These are phyloP conservation scores for Andrena praecox DNA, from an alignment of 2,888 invertebrate genomes.

Conservation along the genomic window DNA sequence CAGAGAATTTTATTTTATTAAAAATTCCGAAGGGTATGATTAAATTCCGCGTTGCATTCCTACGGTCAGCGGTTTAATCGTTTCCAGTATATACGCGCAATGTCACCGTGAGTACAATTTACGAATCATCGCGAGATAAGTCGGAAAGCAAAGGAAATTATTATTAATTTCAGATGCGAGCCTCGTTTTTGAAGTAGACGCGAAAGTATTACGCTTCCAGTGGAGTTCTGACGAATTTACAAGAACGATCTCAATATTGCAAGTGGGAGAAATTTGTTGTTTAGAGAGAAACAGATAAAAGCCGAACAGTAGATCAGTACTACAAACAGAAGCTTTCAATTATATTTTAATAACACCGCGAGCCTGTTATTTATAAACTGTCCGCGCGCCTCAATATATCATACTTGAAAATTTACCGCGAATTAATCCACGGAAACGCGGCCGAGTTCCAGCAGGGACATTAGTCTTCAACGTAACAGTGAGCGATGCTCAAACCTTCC, in stretches of 20 bases:
- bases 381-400: background rate
- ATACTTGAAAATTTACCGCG: conserved; percentile 15
- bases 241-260: background rate
- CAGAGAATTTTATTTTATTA: background rate
- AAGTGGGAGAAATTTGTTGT: background rate
- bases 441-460: background rate
- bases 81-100: conserved; percentile 4
- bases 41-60: conserved; percentile 8
- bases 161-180: background rate
- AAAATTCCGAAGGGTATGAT: conserved; percentile 5
- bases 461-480: conserved; percentile 8
- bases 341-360: background rate
- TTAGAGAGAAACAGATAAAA: background rate
- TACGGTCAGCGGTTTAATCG: conserved; percentile 17
- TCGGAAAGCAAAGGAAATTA: background rate
- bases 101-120: conserved; percentile 6
- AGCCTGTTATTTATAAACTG: background rate
- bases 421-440: conserved; percentile 17
- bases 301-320: background rate
- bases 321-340: background rate
- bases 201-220: background rate
- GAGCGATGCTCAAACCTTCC: conserved; percentile 25
- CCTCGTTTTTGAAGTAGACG: background rate
- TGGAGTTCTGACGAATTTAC: background rate
- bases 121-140: conserved; percentile 7